These are phyloP conservation scores for Ptychochromis oligacanthus DNA, from an alignment of 2,113 vertebrate genomes.

Conservation along the genomic window DNA sequence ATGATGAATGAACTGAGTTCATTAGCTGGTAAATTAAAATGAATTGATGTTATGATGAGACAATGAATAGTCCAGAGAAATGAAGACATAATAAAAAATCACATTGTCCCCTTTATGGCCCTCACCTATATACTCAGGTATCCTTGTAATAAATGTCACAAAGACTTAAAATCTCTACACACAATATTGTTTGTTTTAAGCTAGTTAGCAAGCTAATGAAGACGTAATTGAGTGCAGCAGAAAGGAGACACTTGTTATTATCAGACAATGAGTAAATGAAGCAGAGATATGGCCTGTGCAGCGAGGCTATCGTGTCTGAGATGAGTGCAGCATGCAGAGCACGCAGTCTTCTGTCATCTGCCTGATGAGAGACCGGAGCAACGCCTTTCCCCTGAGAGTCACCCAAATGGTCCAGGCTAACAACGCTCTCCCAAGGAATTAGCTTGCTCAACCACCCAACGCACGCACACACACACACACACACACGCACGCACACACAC, in stretches of 20 bases:
- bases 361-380: conserved; percentile 65
- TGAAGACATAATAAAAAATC: conserved; percentile 60
- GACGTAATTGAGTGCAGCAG: conserved; percentile 73
- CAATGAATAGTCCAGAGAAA: conserved; percentile 52
- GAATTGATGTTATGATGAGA: conserved; percentile 70
- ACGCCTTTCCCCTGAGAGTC: conserved; percentile 61
- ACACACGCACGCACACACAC: not conserved
- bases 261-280: conserved; percentile 74
- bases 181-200: conserved; percentile 64
- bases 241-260: conserved; percentile 72
- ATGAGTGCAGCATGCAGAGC: conserved; percentile 64
- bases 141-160: conserved; percentile 69
- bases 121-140: conserved; percentile 50
- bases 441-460: conserved; percentile 41
- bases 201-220: conserved; percentile 71
- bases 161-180: conserved; percentile 50
- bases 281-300: conserved; percentile 68
- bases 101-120: conserved; percentile 18
- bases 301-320: conserved; percentile 50
- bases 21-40: conserved; percentile 70
- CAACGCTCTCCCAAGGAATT: conserved; percentile 67
- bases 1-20: conserved; percentile 69
- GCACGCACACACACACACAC: not conserved
- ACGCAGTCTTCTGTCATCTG: conserved; percentile 66
- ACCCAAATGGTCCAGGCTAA: conserved; percentile 67